These are phyloP conservation scores for Noctua janthe DNA, from an alignment of 2,888 invertebrate genomes.

Conservation along the genomic window DNA sequence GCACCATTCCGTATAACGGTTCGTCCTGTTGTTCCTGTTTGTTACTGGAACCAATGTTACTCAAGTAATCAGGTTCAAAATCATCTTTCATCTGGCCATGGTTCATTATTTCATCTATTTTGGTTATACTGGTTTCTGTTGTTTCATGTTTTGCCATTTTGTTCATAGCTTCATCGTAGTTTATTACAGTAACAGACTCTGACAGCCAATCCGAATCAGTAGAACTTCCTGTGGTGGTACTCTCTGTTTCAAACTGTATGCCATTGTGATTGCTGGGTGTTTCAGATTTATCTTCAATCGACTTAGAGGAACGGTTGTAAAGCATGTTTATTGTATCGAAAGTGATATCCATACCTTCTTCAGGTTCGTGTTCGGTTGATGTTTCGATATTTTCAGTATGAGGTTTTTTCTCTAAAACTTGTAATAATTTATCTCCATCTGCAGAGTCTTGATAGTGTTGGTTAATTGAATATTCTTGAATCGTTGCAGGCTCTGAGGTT, in stretches of 20 bases:
- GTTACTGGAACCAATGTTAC: slow-evolving; percentile 75
- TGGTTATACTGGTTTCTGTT: slow-evolving; percentile 75
- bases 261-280: slow-evolving; percentile 22
- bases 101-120: slow-evolving; percentile 79
- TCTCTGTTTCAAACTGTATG: slow-evolving; percentile 61
- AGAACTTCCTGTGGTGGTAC: slow-evolving; percentile 63
- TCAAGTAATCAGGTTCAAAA: slow-evolving; percentile 86
- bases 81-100: slow-evolving; percentile 79
- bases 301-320: slow-evolving; percentile 83
- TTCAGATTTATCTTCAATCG: slow-evolving; percentile 73
- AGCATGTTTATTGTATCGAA: slow-evolving; percentile 83
- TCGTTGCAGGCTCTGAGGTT: slow-evolving; percentile 61
- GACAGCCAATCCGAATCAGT: slow-evolving; percentile 85
- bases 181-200: slow-evolving; percentile 81
- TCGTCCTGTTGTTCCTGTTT: slow-evolving; percentile 79
- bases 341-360: slow-evolving; percentile 79
- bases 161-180: slow-evolving; percentile 78
- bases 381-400: slow-evolving; percentile 58
- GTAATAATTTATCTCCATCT: slow-evolving; percentile 73
- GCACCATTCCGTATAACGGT: slow-evolving; percentile 79
- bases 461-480: slow-evolving; percentile 72
- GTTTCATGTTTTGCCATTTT: slow-evolving; percentile 76
- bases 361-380: slow-evolving; percentile 67
- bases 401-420: slow-evolving; percentile 71
- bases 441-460: slow-evolving; percentile 67